Base-by-base conservation (phyloP, 2,113 vertebrate genomes). In the Diadophis punctatus region DNA sequence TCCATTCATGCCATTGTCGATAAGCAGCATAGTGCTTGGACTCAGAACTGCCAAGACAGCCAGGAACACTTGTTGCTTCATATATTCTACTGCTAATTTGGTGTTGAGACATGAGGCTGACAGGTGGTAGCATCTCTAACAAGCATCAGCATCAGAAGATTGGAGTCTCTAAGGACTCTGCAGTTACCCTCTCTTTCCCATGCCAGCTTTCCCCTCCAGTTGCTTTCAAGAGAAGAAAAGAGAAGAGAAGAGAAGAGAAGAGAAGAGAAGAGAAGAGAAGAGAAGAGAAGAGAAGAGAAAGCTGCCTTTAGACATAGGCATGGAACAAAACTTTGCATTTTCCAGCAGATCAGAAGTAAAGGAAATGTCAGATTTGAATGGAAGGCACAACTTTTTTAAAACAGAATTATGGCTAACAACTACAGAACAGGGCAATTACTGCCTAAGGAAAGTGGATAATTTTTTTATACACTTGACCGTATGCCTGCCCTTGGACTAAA, bases 371-470 rank as follows among this genome's bases (percentile, higher is more conserved):
- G 91, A 25, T 90, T 74, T 84, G 74, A 43, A 87, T 1, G 1
- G 91, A 92, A 87, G 34, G 94, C 52, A 1, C 88, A 84, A 86
- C 84, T 48, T 48, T 48, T 48, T 56, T 87, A n/a, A n/a, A n/a
- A 92, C 90, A 86, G 92, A 18, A 0, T 68, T 55, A 27, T 86
- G 85, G 93, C 93, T 94, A 95, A 94, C 53, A 48, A 48, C 48
- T 48, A 48, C 4, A 48, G 48, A 48, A 92, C 53, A 91, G 93
- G 88, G 92, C 93, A 93, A 87, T 56, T 95, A 80, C 80, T 93
- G 88, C 93, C 95, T 92, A 95, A 95, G 80, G 93, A 90, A 91
- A 87, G 92, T 94, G 68, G 91, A 94, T 94, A 91, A 94, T 34
- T 46, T 52, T 60, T 43, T 43, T 8, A 56, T 63, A 88, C 94